Evolutionary conservation across 2,888 invertebrate species (phyloP).

Genomic region (Drosophila anomalata): DNA sequence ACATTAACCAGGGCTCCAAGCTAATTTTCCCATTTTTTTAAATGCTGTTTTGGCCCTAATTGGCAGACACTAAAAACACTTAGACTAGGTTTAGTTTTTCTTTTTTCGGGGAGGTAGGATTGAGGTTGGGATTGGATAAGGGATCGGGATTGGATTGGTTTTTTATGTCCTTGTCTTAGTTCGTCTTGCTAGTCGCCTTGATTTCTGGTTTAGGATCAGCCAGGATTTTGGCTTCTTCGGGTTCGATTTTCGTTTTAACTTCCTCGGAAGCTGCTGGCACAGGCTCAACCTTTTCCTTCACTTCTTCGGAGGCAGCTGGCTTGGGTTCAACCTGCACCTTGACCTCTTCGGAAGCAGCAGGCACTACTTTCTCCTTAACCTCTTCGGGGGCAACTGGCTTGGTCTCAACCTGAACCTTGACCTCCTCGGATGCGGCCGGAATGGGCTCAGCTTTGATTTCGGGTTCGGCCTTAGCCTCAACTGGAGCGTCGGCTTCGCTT

Average conservation of each 20-base stretch:
- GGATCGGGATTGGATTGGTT: slow-evolving; percentile 44
- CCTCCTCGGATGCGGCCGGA: slow-evolving; percentile 36
- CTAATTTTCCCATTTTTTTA: slow-evolving; percentile 31
- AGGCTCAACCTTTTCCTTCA: slow-evolving; percentile 32
- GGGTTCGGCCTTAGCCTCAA: slow-evolving; percentile 28
- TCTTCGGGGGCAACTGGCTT: slow-evolving; percentile 27
- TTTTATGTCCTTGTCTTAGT: slow-evolving; percentile 43
- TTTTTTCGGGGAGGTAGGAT: slow-evolving; percentile 39
- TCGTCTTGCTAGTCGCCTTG: slow-evolving; percentile 59
- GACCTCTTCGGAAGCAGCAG: slow-evolving; percentile 35
- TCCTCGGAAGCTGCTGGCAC: slow-evolving; percentile 38
- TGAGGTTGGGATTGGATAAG: slow-evolving; percentile 50
- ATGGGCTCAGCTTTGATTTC: slow-evolving; percentile 18
- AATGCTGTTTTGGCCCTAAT: slow-evolving; percentile 39
- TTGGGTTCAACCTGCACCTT: slow-evolving; percentile 35
- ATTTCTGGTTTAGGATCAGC: slow-evolving; percentile 32
- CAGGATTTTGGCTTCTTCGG: slow-evolving; percentile 28
- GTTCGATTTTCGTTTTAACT: slow-evolving; percentile 27
- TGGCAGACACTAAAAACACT: slow-evolving; percentile 48
- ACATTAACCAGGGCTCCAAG: slow-evolving; percentile 42
- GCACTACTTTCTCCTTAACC: slow-evolving; percentile 27
- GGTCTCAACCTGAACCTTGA: slow-evolving; percentile 25
- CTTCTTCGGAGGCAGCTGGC: slow-evolving; percentile 41
- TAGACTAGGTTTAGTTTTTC: slow-evolving; percentile 59
- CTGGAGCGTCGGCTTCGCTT: slow-evolving; percentile 41